Base-by-base conservation (phyloP, 2,888 invertebrate species). In the Trisateles emortualis region DNA sequence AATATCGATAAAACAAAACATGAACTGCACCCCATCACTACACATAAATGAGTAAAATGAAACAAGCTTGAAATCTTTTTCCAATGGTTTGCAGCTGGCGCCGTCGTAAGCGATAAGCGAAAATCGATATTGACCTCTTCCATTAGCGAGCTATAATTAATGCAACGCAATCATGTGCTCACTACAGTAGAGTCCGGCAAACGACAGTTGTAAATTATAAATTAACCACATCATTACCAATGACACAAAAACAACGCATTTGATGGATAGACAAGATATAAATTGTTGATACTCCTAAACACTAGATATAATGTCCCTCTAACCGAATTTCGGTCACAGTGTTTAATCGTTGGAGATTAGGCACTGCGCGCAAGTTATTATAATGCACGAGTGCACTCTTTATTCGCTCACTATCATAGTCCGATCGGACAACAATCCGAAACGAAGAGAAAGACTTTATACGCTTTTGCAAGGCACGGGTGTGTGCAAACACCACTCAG, bases 111-210 rank as follows among this genome's bases (percentile, higher is more conserved):
- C 82, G 81, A 83, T 87, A 86, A 87, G 86, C 80, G 87, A 84
- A 86, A 88, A 88, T 87, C 88, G 76, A 88, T 88, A 83, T 64
- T 71, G 70, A 68, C 72, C 81, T 79, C 78, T 76, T 82, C 83
- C 85, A 84, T 85, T 86, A 86, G 79, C 74, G 66, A 66, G 71
- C 67, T 78, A 82, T 86, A 85, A 84, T 84, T 84, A 87, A 84
- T 86, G 81, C 81, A 84, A 80, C 76, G 74, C 79, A 83, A 78
- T 80, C 73, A 67, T 72, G 69, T 68, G 60, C 66, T 67, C 62
- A 64, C 64, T 53, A 53, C 52, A 50, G n/a, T 40, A 24, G 29
- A 49, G 32, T 48, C 50, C 47, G 35, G 16, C 42, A n/a, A 42
- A 42, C 48, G 53, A 60, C 54, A 62, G 41, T 53, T 53, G 45